Conservation (phyloP, 2,113 vertebrate genomes). For the Saccopteryx leptura region DNA sequence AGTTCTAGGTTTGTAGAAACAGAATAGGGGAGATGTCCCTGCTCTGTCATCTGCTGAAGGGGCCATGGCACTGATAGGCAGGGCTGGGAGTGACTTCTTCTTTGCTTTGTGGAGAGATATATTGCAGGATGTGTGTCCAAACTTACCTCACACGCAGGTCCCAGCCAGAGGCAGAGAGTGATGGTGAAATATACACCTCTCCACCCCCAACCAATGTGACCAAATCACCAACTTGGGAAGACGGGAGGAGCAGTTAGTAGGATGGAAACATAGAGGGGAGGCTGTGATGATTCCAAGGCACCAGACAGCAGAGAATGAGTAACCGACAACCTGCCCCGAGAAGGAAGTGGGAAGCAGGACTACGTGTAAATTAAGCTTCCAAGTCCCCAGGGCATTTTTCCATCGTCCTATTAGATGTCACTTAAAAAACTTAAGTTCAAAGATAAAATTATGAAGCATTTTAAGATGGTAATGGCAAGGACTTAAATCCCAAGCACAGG, state of each 20-base stretch:
- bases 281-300: not conserved
- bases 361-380: not conserved
- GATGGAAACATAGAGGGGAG: not conserved
- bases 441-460: not conserved
- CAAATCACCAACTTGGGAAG: not conserved
- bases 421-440: not conserved
- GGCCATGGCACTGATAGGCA: not conserved
- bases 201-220: not conserved
- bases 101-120: not conserved
- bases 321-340: too few relatives aligned
- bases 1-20: not conserved
- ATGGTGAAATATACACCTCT: not conserved
- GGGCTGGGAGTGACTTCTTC: not conserved
- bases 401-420: not conserved
- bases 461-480: not conserved
- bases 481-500: not conserved
- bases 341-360: not conserved
- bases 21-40: not conserved
- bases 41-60: not conserved
- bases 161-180: not conserved
- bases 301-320: rapidly evolving
- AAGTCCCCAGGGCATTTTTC: not conserved
- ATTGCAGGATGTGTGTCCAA: rapidly evolving
- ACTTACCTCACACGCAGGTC: rapidly evolving
- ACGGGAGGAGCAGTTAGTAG: not conserved